Percentiles rank a stretch among this genome's conserved stretches.
These are phyloP conservation scores for Drosophila diplacantha DNA, from an alignment of 2,888 invertebrate genomes.

Conservation along the genomic window DNA sequence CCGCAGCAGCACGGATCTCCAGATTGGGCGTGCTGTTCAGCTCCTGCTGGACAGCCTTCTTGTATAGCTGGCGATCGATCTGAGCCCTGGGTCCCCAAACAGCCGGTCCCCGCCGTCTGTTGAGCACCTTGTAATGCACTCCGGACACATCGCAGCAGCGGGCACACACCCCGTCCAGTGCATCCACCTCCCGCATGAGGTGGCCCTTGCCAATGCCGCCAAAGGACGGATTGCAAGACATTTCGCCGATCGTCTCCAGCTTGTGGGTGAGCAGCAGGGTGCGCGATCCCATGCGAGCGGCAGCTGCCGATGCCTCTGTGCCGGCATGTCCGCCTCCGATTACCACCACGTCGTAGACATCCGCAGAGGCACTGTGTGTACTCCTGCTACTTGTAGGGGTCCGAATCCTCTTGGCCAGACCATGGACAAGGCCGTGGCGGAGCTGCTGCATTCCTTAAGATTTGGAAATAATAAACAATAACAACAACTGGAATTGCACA, in stretches of 20 bases:
- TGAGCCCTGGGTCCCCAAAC: slow-evolving; percentile 94
- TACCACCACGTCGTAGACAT: slow-evolving; percentile 84
- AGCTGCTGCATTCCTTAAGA: slow-evolving; percentile 46
- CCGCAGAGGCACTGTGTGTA: background rate
- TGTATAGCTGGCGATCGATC: slow-evolving; percentile 90
- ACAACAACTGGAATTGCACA: slow-evolving; percentile 28
- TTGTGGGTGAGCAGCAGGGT: slow-evolving; percentile 92
- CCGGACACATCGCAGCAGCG: slow-evolving; percentile 89
- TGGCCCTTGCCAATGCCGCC: slow-evolving; percentile 96
- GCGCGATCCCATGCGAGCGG: slow-evolving; percentile 88
- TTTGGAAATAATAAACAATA: slow-evolving; percentile 23
- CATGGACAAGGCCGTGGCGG: slow-evolving; percentile 30
- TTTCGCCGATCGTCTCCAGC: slow-evolving; percentile 90
- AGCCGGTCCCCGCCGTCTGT: slow-evolving; percentile 89
- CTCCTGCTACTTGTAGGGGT: slow-evolving; percentile 13
- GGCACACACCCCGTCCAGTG: slow-evolving; percentile 90
- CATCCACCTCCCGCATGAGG: slow-evolving; percentile 91
- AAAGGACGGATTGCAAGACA: slow-evolving; percentile 96
- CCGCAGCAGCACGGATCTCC: slow-evolving; percentile 82
- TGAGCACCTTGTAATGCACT: slow-evolving; percentile 88
- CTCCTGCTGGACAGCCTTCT: slow-evolving; percentile 85
- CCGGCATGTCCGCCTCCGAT: slow-evolving; percentile 96
- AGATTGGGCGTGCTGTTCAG: slow-evolving; percentile 83
- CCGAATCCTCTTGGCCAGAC: slow-evolving; percentile 16
- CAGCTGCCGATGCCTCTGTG: slow-evolving; percentile 89